A percentile compares a stretch with the other conserved stretches of the same genome.
phyloP scores from a whole-genome alignment of 2,113 vertebrate genomes.

The Vulpes vulpes region DNA sequence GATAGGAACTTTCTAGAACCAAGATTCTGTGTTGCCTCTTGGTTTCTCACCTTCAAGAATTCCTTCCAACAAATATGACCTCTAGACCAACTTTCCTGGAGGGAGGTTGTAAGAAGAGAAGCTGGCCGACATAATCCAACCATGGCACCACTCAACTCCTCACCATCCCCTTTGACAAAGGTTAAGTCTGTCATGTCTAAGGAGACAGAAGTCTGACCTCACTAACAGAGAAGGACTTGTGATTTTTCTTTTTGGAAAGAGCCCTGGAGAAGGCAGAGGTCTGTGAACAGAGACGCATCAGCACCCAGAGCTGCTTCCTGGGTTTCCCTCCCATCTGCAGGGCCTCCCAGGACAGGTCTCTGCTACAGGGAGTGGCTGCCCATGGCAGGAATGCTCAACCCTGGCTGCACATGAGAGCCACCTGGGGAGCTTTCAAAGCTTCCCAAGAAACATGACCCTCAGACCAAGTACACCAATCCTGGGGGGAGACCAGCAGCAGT shows the following conservation, averaged over 20 bases:
- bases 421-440: not conserved
- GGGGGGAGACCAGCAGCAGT: not conserved
- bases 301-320: not conserved
- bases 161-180: not conserved
- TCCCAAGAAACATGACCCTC: not conserved
- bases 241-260: not conserved
- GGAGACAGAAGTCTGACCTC: not conserved
- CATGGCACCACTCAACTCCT: rapidly evolving
- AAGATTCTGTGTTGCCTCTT: not conserved
- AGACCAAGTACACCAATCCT: not conserved
- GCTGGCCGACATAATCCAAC: rapidly evolving
- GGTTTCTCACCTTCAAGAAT: constrained; percentile 21
- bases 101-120: not conserved
- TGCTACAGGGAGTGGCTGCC: not conserved
- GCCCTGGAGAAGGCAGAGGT: not conserved
- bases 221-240: not conserved
- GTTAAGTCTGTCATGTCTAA: not conserved
- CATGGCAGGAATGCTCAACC: rapidly evolving
- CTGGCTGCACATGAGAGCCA: not conserved
- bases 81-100: not conserved
- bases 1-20: not conserved
- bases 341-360: not conserved
- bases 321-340: not conserved
- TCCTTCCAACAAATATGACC: not conserved
- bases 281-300: not conserved